Evolutionary conservation across 2,888 invertebrate species (phyloP).

Genomic region (Prenolepis imparis): DNA sequence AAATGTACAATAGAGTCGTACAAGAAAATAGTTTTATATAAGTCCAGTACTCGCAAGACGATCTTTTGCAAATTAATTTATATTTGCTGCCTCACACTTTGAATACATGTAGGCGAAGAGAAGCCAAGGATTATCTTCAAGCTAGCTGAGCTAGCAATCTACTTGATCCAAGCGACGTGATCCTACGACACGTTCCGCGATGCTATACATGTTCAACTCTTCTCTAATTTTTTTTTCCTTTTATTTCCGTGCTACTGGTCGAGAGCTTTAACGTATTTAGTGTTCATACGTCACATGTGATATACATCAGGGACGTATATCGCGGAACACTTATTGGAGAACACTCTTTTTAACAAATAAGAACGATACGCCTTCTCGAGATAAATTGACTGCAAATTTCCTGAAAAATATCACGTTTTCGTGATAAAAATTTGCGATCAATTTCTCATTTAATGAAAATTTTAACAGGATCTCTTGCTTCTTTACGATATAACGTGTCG

Average conservation of each 20-base stretch:
- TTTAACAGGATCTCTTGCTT: background rate
- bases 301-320: background rate
- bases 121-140: conserved; percentile 37
- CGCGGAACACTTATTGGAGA: too few relatives aligned
- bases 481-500: background rate
- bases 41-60: background rate
- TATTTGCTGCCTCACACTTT: background rate
- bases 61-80: conserved; percentile 5
- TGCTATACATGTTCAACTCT: conserved; percentile 14
- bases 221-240: conserved; percentile 5
- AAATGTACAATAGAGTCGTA: background rate
- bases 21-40: background rate
- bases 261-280: conserved; percentile 16
- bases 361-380: background rate
- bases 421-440: background rate
- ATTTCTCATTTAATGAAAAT: background rate
- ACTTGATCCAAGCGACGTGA: conserved; percentile 43
- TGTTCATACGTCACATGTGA: background rate
- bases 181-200: conserved; percentile 14
- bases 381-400: background rate
- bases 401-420: background rate
- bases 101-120: conserved; percentile 14
- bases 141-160: conserved; percentile 44
- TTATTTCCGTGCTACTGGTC: background rate
- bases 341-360: background rate